Conservation (phyloP, 64 coral and sea anemone species). For the Stichodactyla helianthus region DNA sequence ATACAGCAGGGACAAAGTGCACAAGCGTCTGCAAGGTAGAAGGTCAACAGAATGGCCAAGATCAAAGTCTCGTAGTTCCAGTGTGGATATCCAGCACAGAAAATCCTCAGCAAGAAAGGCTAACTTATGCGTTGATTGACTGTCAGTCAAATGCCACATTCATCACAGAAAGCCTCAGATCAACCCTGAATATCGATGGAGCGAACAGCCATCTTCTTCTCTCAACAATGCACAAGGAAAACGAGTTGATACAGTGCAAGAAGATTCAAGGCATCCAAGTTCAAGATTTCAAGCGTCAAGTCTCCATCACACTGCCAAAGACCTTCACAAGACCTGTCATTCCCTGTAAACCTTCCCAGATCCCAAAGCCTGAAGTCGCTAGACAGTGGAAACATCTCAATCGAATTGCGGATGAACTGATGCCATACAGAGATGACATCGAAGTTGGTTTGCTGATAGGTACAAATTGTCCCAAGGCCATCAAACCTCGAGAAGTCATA, state of each 20-base stretch:
- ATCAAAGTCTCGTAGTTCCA: constrained; percentile 56
- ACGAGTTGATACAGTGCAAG: too few species aligned
- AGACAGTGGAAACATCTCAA: constrained; percentile 24
- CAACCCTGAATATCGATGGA: constrained; percentile 30
- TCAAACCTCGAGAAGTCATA: constrained; percentile 45
- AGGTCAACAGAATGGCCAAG: constrained; percentile 46
- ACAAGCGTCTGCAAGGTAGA: constrained; percentile 43
- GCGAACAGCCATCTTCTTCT: constrained; percentile 24
- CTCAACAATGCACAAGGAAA: too few species aligned
- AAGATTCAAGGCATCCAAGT: too few species aligned
- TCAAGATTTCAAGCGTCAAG: too few species aligned
- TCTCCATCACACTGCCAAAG: too few species aligned
- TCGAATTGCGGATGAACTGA: neutral
- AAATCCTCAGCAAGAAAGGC: constrained; percentile 28
- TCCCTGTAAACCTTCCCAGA: constrained; percentile 28
- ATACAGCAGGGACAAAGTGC: constrained; percentile 15
- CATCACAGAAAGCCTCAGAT: constrained; percentile 40
- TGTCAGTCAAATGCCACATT: constrained; percentile 57
- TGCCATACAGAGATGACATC: constrained; percentile 27
- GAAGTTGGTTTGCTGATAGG: constrained; percentile 26
- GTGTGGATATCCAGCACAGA: constrained; percentile 34
- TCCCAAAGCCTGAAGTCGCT: constrained; percentile 38
- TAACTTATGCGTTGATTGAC: constrained; percentile 43
- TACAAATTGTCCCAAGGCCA: constrained; percentile 38
- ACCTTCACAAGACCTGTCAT: constrained; percentile 26